Evolutionary conservation across 2,888 invertebrate species (phyloP).

Genomic region (Sicus ferrugineus): DNA sequence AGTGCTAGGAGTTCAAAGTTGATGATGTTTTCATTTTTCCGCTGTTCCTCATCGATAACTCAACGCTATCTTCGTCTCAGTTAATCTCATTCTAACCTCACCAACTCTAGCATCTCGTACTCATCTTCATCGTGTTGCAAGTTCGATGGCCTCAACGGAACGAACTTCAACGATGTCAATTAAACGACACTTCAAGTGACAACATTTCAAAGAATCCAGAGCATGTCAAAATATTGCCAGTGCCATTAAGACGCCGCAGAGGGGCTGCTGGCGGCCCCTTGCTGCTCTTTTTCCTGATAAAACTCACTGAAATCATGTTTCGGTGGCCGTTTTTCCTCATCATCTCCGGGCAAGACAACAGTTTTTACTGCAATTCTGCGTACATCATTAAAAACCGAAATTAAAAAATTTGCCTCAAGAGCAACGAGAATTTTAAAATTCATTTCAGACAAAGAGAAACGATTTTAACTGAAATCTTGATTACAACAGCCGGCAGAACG

Average conservation of each 20-base stretch:
- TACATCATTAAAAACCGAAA: constrained; percentile 23
- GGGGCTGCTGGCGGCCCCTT: not conserved
- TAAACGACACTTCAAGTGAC: constrained; percentile 7
- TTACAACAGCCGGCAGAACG: constrained; percentile 9
- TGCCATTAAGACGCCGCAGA: constrained; percentile 11
- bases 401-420: constrained; percentile 3
- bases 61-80: not conserved
- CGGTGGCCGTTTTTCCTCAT: constrained; percentile 36
- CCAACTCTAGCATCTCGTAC: not conserved
- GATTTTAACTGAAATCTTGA: constrained; percentile 14
- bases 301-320: constrained; percentile 31
- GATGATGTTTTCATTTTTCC: no score
- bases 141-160: constrained; percentile 37
- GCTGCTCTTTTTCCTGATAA: constrained; percentile 19
- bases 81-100: constrained; percentile 5
- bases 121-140: not conserved
- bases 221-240: constrained; percentile 20
- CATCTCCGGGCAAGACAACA: constrained; percentile 33
- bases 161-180: constrained; percentile 28
- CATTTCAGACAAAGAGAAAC: not conserved
- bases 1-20: no score
- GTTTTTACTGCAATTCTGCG: constrained; percentile 52
- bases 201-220: constrained; percentile 10
- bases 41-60: no score
- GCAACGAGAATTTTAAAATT: constrained; percentile 17